Percentiles rank a stretch among this genome's conserved stretches.
phyloP scores from a whole-genome alignment of 2,888 invertebrate genomes.

The Nemapogon koenigi region DNA sequence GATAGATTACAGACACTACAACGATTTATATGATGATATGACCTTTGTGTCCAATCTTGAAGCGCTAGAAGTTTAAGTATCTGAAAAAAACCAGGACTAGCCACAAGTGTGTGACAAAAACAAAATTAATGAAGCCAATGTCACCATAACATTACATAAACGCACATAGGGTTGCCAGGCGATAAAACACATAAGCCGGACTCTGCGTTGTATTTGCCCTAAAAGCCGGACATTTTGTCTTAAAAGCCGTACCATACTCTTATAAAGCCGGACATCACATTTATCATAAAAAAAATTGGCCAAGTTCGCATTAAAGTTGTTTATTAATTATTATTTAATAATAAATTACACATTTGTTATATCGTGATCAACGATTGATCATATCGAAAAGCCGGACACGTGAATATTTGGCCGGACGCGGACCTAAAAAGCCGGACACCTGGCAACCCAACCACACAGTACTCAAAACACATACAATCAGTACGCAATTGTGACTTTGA shows the following conservation, averaged over 20 bases:
- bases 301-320: background rate
- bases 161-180: background rate
- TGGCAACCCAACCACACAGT: background rate
- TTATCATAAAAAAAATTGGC: background rate
- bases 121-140: too few species aligned
- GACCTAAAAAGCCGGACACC: background rate
- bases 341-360: background rate
- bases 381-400: background rate
- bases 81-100: too few species aligned
- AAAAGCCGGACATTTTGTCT: background rate
- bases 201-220: background rate
- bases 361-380: too few species aligned
- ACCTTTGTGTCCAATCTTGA: too few species aligned
- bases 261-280: background rate
- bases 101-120: too few species aligned
- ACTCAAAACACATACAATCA: constrained; percentile 7
- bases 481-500: constrained; percentile 12
- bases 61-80: too few species aligned
- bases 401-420: background rate
- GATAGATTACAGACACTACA: too few species aligned
- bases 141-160: too few species aligned
- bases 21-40: too few species aligned
- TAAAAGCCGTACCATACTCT: background rate
- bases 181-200: background rate
- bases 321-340: background rate